A percentile compares a stretch with the other conserved stretches of the same genome.
Conservation (phyloP, 2,797 vertebrate species). For the Dallia pectoralis region DNA sequence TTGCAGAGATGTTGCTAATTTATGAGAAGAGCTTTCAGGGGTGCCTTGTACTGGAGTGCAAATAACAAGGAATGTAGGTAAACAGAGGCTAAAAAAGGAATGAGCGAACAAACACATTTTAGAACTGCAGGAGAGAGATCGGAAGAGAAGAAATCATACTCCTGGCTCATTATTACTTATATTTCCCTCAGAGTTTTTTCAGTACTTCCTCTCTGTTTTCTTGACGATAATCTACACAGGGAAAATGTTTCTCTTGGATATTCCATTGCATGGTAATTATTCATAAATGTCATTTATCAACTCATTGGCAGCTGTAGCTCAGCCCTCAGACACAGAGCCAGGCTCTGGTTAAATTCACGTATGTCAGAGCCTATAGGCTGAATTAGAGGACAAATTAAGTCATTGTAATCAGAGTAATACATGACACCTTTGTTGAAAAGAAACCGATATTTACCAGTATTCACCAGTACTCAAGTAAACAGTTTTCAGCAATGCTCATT, state of each 20-base stretch:
- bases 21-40: not conserved
- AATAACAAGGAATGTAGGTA: not conserved
- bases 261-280: not conserved
- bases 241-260: not conserved
- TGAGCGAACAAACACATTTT: slow-evolving; percentile 18
- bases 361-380: not conserved
- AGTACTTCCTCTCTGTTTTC: not conserved
- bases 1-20: not conserved
- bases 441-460: no score
- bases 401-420: not conserved
- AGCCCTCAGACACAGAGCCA: not conserved
- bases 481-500: not conserved
- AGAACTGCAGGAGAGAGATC: slow-evolving; percentile 12
- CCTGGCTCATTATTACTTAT: slow-evolving; percentile 7
- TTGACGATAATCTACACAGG: not conserved
- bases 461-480: not conserved
- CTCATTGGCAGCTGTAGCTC: not conserved
- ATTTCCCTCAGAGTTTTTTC: not conserved
- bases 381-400: not conserved
- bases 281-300: not conserved
- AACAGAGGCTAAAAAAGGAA: slow-evolving; percentile 15
- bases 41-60: not conserved
- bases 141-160: slow-evolving; percentile 7
- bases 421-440: not conserved
- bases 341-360: not conserved